phyloP scores from a whole-genome alignment of 64 coral and sea anemone species.

The Montipora sp. region DNA sequence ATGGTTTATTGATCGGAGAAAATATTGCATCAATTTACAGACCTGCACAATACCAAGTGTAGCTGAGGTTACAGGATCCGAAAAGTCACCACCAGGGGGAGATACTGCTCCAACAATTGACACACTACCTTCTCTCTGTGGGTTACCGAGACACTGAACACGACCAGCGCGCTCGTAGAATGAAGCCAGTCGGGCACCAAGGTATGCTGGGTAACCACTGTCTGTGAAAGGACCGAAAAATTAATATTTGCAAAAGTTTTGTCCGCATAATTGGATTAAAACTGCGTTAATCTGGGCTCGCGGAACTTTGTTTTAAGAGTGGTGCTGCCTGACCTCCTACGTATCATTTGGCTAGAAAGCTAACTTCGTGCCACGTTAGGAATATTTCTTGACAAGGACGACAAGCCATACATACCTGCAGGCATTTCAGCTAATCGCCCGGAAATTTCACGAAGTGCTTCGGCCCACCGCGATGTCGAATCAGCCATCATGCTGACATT shows the following conservation, averaged over 20 bases:
- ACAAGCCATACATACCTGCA: constrained; percentile 69
- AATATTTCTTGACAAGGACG: no score
- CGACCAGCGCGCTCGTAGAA: constrained; percentile 98
- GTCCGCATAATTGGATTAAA: no score
- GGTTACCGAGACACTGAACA: constrained; percentile 93
- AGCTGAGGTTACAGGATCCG: constrained; percentile 98
- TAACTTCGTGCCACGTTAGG: no score
- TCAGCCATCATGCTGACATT: constrained; percentile 99
- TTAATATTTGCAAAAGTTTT: no score
- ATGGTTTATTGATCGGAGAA: no score
- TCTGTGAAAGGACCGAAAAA: constrained; percentile 46
- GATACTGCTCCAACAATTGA: constrained; percentile 99
- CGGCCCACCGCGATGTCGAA: constrained; percentile 98
- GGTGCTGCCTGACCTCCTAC: no score
- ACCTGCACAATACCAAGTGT: constrained; percentile 99
- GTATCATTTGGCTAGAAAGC: no score
- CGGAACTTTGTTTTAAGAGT: no score
- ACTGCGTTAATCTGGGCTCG: no score
- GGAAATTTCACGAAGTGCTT: constrained; percentile 98
- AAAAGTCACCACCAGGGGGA: constrained; percentile 98
- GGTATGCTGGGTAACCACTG: constrained; percentile 96
- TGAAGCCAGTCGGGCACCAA: constrained; percentile 96
- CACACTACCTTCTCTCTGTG: constrained; percentile 97
- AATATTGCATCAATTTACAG: background rate
- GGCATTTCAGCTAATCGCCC: constrained; percentile 99